phyloP scores from a whole-genome alignment of 2,113 vertebrate species.

The Saimiri boliviensis region DNA sequence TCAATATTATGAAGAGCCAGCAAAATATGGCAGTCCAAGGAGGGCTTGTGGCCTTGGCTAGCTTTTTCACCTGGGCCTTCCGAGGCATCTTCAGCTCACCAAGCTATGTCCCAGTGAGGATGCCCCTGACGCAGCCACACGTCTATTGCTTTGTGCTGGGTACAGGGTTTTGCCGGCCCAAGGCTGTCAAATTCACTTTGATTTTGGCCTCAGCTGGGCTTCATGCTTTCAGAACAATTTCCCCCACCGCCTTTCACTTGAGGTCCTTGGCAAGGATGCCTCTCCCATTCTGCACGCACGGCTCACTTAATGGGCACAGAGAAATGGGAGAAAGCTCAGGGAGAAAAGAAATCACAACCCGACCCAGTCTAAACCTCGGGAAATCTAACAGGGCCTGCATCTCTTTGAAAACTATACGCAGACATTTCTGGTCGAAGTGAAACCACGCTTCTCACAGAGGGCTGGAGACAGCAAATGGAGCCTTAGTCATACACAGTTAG shows the following conservation, averaged over 20 bases:
- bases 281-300: background rate
- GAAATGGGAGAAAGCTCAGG: slow-evolving; percentile 46
- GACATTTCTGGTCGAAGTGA: slow-evolving; percentile 62
- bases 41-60: background rate
- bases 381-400: slow-evolving; percentile 60
- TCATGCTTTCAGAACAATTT: slow-evolving; percentile 68
- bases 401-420: slow-evolving; percentile 59
- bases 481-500: slow-evolving; percentile 82
- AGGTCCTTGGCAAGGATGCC: slow-evolving; percentile 14
- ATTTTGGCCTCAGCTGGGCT: slow-evolving; percentile 31
- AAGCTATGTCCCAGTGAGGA: background rate
- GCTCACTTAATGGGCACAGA: slow-evolving; percentile 29
- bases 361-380: slow-evolving; percentile 39
- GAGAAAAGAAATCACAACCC: background rate
- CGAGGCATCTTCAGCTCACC: background rate
- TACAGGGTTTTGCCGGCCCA: background rate
- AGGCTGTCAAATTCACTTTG: slow-evolving; percentile 38
- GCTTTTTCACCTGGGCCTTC: background rate
- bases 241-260: background rate
- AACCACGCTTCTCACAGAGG: slow-evolving; percentile 63
- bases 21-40: background rate
- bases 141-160: background rate
- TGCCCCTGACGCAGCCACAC: background rate
- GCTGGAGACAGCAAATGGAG: slow-evolving; percentile 73
- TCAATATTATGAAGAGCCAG: background rate